phyloP scores from a whole-genome alignment of 2,888 invertebrate genomes.

The Lithosia quadra region DNA sequence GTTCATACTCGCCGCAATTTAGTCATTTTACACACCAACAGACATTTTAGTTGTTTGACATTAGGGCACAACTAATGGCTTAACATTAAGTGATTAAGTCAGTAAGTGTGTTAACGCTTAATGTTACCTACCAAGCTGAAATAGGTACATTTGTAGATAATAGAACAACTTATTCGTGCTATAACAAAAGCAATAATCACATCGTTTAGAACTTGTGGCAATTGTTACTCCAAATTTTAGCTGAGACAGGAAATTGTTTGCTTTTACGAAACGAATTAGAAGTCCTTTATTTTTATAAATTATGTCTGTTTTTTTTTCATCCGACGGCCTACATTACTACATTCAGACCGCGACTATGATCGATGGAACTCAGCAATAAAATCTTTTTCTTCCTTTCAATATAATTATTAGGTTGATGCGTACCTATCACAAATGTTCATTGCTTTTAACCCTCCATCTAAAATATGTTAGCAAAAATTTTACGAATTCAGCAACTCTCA shows the following conservation, averaged over 20 bases:
- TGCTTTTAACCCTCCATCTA: slow-evolving; percentile 28
- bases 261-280: neutral
- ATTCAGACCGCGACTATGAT: neutral
- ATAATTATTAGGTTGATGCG: neutral
- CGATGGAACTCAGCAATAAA: neutral
- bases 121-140: slow-evolving; percentile 22
- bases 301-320: too few species aligned
- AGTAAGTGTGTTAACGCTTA: slow-evolving; percentile 35
- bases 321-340: too few species aligned
- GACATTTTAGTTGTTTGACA: slow-evolving; percentile 34
- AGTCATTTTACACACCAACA: slow-evolving; percentile 31
- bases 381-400: too few species aligned
- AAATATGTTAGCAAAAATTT: slow-evolving; percentile 46
- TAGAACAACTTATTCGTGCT: slow-evolving; percentile 4
- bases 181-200: slow-evolving; percentile 26
- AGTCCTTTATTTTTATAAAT: neutral
- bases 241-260: neutral
- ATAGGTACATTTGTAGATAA: slow-evolving; percentile 6
- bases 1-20: slow-evolving; percentile 29
- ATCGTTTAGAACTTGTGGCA: neutral
- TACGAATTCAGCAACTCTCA: slow-evolving; percentile 45
- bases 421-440: slow-evolving; percentile 23
- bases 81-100: slow-evolving; percentile 33
- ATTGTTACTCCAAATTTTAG: slow-evolving; percentile 16
- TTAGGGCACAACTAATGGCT: slow-evolving; percentile 38